These are phyloP conservation scores for Drosophila cognata DNA, from an alignment of 2,888 invertebrate genomes.

Conservation along the genomic window DNA sequence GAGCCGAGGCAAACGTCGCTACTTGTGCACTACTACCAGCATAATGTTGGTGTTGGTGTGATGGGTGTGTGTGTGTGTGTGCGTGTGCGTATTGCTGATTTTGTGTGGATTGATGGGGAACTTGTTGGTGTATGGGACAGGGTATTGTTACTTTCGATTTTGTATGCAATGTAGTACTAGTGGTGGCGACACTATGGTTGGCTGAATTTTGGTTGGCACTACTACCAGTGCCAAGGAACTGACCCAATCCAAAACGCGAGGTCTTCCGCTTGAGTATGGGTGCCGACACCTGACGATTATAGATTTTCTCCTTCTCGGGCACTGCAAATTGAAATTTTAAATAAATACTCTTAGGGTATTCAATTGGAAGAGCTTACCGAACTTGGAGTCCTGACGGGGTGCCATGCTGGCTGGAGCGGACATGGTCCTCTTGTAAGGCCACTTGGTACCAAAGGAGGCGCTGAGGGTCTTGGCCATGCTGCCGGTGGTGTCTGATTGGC, in stretches of 20 bases:
- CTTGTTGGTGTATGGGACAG: constrained; percentile 66
- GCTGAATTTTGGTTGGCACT: constrained; percentile 83
- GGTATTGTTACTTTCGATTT: constrained; percentile 63
- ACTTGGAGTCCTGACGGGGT: constrained; percentile 90
- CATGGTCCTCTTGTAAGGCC: constrained; percentile 97
- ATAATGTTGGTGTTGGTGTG: constrained; percentile 44
- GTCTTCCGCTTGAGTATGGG: constrained; percentile 97
- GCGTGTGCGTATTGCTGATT: constrained; percentile 27
- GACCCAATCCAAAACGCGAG: constrained; percentile 95
- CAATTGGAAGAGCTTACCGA: constrained; percentile 84
- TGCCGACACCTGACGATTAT: constrained; percentile 96
- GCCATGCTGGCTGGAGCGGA: constrained; percentile 95
- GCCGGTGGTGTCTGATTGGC: constrained; percentile 89
- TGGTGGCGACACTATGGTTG: constrained; percentile 77
- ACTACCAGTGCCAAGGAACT: constrained; percentile 88
- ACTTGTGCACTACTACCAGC: constrained; percentile 81
- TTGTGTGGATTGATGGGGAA: constrained; percentile 50
- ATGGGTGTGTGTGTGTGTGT: constrained; percentile 27
- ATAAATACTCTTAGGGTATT: neutral
- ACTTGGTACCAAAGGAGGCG: constrained; percentile 95
- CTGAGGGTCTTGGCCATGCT: constrained; percentile 90
- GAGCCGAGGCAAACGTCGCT: constrained; percentile 80
- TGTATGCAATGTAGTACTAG: constrained; percentile 79
- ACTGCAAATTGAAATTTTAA: constrained; percentile 47
- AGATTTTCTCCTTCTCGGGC: constrained; percentile 93